Base-by-base conservation (phyloP, 2,888 invertebrate species). In the Linnaemya tessellans region DNA sequence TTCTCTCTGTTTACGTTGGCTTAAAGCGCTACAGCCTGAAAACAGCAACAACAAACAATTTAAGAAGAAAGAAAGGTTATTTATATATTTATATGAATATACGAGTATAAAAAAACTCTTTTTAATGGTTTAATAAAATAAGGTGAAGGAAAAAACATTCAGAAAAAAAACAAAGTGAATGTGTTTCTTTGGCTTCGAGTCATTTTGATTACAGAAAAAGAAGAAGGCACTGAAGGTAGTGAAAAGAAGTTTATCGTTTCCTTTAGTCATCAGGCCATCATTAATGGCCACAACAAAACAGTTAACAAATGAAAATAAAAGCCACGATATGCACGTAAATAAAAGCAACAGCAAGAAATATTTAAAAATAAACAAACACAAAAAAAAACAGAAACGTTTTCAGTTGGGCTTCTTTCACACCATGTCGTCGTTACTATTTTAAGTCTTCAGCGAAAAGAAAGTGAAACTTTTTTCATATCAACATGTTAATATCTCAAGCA, bases 391-490 rank as follows among this genome's bases (percentile, higher is more conserved):
- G 73, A 30, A 1, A 51, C 11, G 38, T 62, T 20, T 70, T 20
- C n/a, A 38, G 25, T 60, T 68, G 49, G 22, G 22, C 30, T 79
- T 25, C 60, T 79, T 79, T 30, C 30, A 25, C 43, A 20, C 18
- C 18, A 22, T n/a, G n/a, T n/a, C 22, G n/a, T 54, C 56, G 46
- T 43, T 70, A 13, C 38, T 58, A 84, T 84, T 82, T 87, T 84
- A 84, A 87, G 89, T 89, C 89, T 89, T 88, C 88, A 70, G 60
- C 90, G 89, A 88, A 89, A 90, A 89, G 90, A 90, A 90, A 90
- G 90, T 90, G 90, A 90, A 90, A 91, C 88, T 90, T 88, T 88
- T 38, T 79, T 68, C 43, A 62, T 75, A 81, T 68, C 62, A 68
- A 62, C 75, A 75, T 75, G 81, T 70, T 81, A 75, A 81, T 51